These are phyloP conservation scores for Knipowitschia caucasica DNA, from an alignment of 2,797 vertebrate genomes.

Conservation along the genomic window DNA sequence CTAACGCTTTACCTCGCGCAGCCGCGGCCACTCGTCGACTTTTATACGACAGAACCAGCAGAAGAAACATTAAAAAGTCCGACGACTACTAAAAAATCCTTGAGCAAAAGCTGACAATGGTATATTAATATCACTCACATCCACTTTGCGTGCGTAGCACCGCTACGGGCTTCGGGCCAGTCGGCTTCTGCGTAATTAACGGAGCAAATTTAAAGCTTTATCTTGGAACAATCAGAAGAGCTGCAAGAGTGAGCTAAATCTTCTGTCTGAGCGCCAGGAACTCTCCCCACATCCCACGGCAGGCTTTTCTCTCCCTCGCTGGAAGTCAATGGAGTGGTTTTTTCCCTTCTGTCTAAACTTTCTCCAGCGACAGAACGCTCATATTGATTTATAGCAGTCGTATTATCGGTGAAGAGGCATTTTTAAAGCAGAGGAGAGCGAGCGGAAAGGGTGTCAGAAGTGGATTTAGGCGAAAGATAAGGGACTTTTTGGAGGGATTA, in stretches of 20 bases:
- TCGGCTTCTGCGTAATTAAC: neutral
- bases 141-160: neutral
- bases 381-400: conserved; percentile 1
- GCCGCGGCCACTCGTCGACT: neutral
- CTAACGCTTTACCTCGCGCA: too few species aligned
- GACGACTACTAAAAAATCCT: neutral
- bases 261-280: conserved; percentile 3
- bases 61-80: neutral
- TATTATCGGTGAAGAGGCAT: conserved; percentile 1
- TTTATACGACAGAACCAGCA: neutral
- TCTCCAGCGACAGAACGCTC: neutral
- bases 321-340: conserved; percentile 5
- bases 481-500: neutral
- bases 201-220: conserved; percentile 3
- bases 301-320: neutral
- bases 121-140: neutral
- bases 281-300: neutral
- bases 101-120: neutral
- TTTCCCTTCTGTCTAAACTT: neutral
- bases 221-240: conserved; percentile 13
- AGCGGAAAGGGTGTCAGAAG: neutral
- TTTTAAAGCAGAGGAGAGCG: neutral
- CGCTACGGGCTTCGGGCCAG: neutral
- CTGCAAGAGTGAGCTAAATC: conserved; percentile 6
- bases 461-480: conserved; percentile 4